A percentile compares a stretch with the other conserved stretches of the same genome.
Conservation (phyloP, 2,797 vertebrate genomes). For the Mormyrops boulengeri region DNA sequence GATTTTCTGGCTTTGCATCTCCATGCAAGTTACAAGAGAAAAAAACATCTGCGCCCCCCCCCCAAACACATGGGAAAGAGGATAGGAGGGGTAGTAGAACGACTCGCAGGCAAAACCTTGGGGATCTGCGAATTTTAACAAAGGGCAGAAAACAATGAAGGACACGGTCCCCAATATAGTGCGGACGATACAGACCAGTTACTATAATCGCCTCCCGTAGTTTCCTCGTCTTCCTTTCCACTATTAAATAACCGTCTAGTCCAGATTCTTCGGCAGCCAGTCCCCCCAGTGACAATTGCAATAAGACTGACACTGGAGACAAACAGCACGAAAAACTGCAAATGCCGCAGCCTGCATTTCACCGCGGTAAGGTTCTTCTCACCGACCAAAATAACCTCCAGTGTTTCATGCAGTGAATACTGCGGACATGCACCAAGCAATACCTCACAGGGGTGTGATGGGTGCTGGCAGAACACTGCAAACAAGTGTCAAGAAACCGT, state of each 20-base stretch:
- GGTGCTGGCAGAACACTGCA: background rate
- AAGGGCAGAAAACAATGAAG: conserved; percentile 19
- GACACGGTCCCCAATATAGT: background rate
- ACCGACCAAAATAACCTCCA: background rate
- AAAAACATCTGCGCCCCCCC: background rate
- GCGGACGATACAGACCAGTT: background rate
- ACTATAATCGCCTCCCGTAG: conserved; percentile 5
- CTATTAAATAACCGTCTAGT: background rate
- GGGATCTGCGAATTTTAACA: conserved; percentile 12
- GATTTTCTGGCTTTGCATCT: background rate
- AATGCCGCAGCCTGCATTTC: background rate
- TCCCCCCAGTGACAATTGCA: background rate
- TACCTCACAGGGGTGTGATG: background rate
- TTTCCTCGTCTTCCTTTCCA: conserved; percentile 1
- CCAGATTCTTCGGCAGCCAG: background rate
- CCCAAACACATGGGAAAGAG: background rate
- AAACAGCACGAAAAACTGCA: background rate
- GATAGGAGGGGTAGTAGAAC: background rate
- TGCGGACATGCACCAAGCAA: background rate
- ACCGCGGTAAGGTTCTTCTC: background rate
- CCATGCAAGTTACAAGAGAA: background rate
- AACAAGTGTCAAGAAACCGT: background rate
- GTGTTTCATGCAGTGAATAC: background rate
- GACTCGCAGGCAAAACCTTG: conserved; percentile 1
- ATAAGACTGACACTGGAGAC: background rate